Evolutionary conservation across 2,797 vertebrate genomes (phyloP), one percentile per base, ranked within the genome.

Genomic region (Oreochromis grahami): DNA sequence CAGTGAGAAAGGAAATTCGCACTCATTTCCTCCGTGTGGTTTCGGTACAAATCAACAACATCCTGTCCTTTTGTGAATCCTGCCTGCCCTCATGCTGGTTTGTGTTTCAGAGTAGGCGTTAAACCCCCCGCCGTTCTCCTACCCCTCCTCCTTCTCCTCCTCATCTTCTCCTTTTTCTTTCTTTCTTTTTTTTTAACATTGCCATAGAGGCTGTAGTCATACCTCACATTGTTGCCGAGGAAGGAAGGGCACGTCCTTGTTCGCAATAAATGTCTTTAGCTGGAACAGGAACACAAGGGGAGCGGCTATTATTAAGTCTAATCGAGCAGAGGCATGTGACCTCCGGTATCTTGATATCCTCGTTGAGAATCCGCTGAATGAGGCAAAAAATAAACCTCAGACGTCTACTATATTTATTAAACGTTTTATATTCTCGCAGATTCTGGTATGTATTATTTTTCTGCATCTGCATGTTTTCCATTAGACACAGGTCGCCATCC

Each of bases 31-130:
- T 97, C 96, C 95, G 95, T 97, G 97, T 95, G 97, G 96, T 97
- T 98, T 97, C 96, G 95, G 97, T 97, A 97, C 97, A 98, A 98
- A 98, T 98, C 97, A 97, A 98, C 97, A 97, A 97, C 98, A 98
- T 98, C 97, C 97, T 98, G 97, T 97, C 97, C 97, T 97, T 98
- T 98, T 98, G 97, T 98, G 95, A 97, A 95, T 96, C 95, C 96
- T 96, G 95, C 93, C 90, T 97, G 96, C 96, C 96, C 95, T 95
- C 95, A 95, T 97, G 96, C 95, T 95, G 96, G 96, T 92, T 93
- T 91, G 90, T 87, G 94, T 93, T 95, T 94, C 90, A 91, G 88
- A 85, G 89, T 58, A 86, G 93, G 92, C 93, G 91, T 93, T 89
- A 94, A 92, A 91, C 84, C 85, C 84, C 77, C 50, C 32, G 6